These are phyloP conservation scores for Galerucella pusilla DNA, from an alignment of 2,888 invertebrate genomes.

Conservation along the genomic window DNA sequence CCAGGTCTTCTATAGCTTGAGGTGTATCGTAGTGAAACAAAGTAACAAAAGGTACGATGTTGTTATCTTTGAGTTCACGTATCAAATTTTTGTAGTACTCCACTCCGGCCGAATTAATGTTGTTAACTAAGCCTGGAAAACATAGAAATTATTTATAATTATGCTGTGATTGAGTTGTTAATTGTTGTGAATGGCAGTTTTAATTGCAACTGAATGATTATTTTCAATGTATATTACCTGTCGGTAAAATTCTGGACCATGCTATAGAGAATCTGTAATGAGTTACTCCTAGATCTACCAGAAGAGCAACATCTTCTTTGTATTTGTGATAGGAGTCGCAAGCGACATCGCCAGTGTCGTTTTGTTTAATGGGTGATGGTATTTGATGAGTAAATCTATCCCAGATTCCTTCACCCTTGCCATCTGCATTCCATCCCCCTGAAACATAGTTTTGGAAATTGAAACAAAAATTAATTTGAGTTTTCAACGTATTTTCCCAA, in stretches of 20 bases:
- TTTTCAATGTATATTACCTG: constrained; percentile 23
- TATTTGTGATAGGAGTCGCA: constrained; percentile 76
- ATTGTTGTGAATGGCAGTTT: too few relatives aligned
- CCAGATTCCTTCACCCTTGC: constrained; percentile 75
- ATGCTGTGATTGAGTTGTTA: not conserved
- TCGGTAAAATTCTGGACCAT: constrained; percentile 66
- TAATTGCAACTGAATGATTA: too few relatives aligned
- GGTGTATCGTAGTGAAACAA: constrained; percentile 70
- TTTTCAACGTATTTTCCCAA: too few relatives aligned
- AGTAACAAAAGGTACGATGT: constrained; percentile 69
- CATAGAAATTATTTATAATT: not conserved
- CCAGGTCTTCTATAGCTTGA: constrained; percentile 62
- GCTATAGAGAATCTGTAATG: constrained; percentile 51
- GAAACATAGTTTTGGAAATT: not conserved
- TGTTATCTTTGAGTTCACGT: constrained; percentile 64
- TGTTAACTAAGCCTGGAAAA: constrained; percentile 64
- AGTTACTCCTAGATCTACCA: constrained; percentile 69
- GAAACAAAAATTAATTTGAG: too few relatives aligned
- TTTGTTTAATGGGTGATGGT: constrained; percentile 67
- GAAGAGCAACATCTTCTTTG: constrained; percentile 70
- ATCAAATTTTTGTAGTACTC: constrained; percentile 55
- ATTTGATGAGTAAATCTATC: constrained; percentile 71
- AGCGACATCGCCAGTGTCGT: constrained; percentile 71
- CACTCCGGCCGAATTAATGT: constrained; percentile 76
- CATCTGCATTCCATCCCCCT: constrained; percentile 56